phyloP scores from a whole-genome alignment of 1,140 invertebrate species.

The Steinernema khuongi region DNA sequence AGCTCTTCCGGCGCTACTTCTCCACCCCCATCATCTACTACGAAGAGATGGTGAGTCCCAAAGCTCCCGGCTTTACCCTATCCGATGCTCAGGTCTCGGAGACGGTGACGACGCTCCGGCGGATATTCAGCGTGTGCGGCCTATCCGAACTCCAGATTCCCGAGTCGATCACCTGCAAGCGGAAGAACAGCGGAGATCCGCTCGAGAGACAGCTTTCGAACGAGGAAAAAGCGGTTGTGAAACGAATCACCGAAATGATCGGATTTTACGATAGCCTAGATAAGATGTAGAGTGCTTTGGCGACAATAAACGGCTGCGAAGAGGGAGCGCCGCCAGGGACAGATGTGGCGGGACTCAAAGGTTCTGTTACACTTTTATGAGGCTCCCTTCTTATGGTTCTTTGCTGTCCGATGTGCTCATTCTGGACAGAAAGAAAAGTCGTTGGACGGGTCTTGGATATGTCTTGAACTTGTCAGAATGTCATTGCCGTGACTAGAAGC shows the following conservation, averaged over 20 bases:
- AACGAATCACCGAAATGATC: constrained; percentile 4
- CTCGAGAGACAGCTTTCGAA: background rate
- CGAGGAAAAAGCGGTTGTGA: constrained; percentile 7
- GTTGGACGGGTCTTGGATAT: too few species aligned
- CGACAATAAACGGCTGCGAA: too few species aligned
- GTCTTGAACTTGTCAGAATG: too few species aligned
- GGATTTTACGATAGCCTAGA: background rate
- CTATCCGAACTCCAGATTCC: background rate
- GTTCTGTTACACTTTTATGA: too few species aligned
- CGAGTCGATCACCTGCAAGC: constrained; percentile 10
- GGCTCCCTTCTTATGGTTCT: too few species aligned
- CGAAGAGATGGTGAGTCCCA: background rate
- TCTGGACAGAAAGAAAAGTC: too few species aligned
- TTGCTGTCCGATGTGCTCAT: too few species aligned
- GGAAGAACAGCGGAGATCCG: background rate
- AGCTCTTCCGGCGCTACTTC: background rate
- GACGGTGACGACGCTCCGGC: background rate
- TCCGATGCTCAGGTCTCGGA: background rate
- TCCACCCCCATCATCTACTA: background rate
- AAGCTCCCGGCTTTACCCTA: background rate
- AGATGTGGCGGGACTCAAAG: too few species aligned
- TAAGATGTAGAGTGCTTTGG: too few species aligned
- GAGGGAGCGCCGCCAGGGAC: too few species aligned
- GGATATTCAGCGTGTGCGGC: constrained; percentile 6
- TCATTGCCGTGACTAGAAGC: too few species aligned